Conservation (phyloP, 2,888 invertebrate species). For the Parnassius glacialis region DNA sequence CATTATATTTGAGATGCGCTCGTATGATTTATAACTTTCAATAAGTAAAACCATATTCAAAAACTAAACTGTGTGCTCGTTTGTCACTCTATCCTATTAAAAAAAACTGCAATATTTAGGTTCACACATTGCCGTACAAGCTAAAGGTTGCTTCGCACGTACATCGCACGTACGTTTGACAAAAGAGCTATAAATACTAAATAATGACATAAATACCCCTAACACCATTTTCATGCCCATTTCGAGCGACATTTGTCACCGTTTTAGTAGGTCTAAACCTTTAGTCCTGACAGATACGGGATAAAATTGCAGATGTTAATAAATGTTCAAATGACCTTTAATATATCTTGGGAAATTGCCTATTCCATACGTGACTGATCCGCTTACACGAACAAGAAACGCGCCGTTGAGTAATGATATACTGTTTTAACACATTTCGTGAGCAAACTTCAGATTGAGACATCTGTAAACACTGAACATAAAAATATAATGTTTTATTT, state of each 20-base stretch:
- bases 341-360: constrained; percentile 21
- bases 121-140: too few species aligned
- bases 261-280: too few species aligned
- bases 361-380: constrained; percentile 22
- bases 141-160: too few species aligned
- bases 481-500: constrained; percentile 14
- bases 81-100: too few species aligned
- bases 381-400: constrained; percentile 11
- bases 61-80: too few species aligned
- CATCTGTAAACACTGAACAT: constrained; percentile 9
- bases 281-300: background rate
- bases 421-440: constrained; percentile 21
- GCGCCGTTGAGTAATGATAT: constrained; percentile 14
- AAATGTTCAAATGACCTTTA: constrained; percentile 19
- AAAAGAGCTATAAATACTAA: too few species aligned
- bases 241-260: too few species aligned
- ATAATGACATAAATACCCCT: background rate
- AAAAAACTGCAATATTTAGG: too few species aligned
- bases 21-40: too few species aligned
- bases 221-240: background rate
- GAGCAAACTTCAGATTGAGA: constrained; percentile 14
- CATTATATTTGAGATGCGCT: too few species aligned
- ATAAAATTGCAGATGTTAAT: constrained; percentile 2
- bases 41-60: too few species aligned
- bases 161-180: too few species aligned